phyloP scores from a whole-genome alignment of 2,797 vertebrate species.

The Chelmon rostratus region DNA sequence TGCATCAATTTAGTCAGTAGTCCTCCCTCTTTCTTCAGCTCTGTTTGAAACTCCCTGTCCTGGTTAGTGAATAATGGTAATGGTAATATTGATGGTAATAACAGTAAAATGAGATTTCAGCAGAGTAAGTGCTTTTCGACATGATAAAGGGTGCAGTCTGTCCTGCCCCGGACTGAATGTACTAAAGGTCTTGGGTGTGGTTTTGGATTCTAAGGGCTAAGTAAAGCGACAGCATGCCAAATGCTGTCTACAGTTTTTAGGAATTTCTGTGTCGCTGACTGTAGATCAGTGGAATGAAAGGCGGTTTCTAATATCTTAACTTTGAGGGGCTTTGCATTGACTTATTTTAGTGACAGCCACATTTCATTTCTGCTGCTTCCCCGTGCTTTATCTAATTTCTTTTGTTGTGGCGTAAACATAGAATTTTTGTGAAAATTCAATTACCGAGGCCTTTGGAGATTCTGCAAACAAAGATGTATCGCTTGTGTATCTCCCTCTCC shows the following conservation, averaged over 20 bases:
- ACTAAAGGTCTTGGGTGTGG: neutral
- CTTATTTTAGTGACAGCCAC: constrained; percentile 78
- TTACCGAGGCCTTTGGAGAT: constrained; percentile 82
- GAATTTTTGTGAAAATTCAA: constrained; percentile 81
- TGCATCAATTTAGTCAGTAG: neutral
- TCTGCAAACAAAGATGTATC: constrained; percentile 77
- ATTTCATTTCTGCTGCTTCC: constrained; percentile 72
- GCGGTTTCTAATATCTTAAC: constrained; percentile 76
- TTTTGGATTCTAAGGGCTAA: constrained; percentile 26
- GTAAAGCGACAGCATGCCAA: constrained; percentile 43
- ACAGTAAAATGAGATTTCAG: constrained; percentile 35
- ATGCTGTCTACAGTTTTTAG: constrained; percentile 56
- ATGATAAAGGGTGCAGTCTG: constrained; percentile 12
- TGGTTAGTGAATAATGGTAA: constrained; percentile 29
- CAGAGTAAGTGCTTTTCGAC: constrained; percentile 13
- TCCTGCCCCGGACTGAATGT: neutral
- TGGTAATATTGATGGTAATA: constrained; percentile 26
- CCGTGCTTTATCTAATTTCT: constrained; percentile 82
- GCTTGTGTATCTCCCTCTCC: constrained; percentile 59
- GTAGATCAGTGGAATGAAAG: constrained; percentile 66
- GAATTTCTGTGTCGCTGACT: constrained; percentile 65
- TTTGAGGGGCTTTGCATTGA: constrained; percentile 67
- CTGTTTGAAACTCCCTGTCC: neutral
- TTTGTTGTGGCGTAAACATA: constrained; percentile 85
- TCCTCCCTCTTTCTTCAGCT: constrained; percentile 11